These are phyloP conservation scores for Galagoides demidoff DNA, from an alignment of 2,797 vertebrate species.

Conservation along the genomic window DNA sequence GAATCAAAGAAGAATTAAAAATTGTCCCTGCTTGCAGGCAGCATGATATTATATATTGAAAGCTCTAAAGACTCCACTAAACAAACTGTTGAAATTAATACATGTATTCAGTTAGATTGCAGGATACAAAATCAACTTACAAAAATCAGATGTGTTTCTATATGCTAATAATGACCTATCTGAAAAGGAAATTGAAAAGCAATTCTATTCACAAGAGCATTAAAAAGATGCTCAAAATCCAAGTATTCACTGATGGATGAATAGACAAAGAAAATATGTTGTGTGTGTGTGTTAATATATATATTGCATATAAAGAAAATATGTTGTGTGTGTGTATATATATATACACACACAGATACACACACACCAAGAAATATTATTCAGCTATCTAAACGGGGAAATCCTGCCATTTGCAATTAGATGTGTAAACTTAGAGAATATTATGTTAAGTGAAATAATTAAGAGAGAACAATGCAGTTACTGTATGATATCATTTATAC, in stretches of 20 bases:
- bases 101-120: neutral
- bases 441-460: neutral
- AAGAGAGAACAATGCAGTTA: neutral
- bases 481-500: neutral
- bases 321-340: neutral
- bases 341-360: neutral
- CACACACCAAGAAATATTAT: neutral
- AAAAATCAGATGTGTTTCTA: neutral
- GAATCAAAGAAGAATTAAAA: neutral
- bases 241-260: neutral
- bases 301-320: too few relatives aligned
- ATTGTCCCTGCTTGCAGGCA: neutral
- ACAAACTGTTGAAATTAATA: neutral
- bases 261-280: neutral
- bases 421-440: neutral
- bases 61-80: neutral
- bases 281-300: neutral
- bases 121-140: neutral
- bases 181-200: neutral
- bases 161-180: neutral
- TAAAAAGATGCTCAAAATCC: neutral
- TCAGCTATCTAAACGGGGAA: neutral
- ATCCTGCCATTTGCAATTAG: neutral
- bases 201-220: neutral
- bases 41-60: neutral